Evolutionary conservation across 2,113 vertebrate species (phyloP).

Genomic region (Neolamprologus kungweensis): DNA sequence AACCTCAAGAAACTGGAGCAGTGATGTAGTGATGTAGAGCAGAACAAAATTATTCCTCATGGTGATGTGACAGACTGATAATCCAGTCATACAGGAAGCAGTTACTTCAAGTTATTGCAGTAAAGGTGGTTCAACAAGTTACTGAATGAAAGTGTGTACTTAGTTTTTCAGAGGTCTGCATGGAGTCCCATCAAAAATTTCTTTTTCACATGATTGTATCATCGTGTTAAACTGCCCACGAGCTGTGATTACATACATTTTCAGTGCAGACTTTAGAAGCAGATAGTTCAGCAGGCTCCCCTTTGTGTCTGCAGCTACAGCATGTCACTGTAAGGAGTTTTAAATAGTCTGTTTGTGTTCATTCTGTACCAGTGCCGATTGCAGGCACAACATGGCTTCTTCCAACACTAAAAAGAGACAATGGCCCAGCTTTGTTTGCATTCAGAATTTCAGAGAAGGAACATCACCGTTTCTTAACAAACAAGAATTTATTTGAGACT

Average conservation of each 20-base stretch:
- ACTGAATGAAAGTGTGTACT: neutral
- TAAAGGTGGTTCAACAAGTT: neutral
- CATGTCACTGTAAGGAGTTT: neutral
- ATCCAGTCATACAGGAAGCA: neutral
- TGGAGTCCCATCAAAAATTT: neutral
- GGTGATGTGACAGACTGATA: neutral
- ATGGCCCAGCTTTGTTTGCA: neutral
- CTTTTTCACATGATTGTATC: accelerated
- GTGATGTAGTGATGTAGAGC: neutral
- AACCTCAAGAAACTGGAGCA: neutral
- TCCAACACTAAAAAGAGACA: neutral
- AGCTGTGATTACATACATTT: neutral
- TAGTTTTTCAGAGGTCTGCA: neutral
- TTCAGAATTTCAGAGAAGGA: neutral
- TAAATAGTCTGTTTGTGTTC: neutral
- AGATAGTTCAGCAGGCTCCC: neutral
- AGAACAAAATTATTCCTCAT: neutral
- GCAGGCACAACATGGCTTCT: neutral
- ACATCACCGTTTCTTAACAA: neutral
- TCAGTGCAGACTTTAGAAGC: neutral
- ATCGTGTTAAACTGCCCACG: neutral
- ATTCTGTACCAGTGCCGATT: neutral
- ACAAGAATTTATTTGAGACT: neutral
- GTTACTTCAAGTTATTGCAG: neutral
- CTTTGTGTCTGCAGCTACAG: neutral